Evolutionary conservation across 1,140 invertebrate species (phyloP).

Genomic region (Daktulosphaira vitifoliae): DNA sequence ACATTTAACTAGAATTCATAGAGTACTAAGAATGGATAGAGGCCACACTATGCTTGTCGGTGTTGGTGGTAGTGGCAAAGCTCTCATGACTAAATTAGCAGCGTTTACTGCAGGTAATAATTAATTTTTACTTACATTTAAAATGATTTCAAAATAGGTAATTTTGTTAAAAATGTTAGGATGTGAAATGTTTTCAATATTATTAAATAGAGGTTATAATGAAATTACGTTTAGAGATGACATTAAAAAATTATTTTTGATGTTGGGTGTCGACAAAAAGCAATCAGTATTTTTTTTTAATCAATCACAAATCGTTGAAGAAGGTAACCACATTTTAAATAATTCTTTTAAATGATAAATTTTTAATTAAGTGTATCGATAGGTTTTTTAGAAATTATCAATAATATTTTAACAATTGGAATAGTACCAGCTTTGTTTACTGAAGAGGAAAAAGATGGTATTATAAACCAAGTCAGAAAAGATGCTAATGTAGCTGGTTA

Average conservation of each 20-base stretch:
- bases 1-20: slow-evolving; percentile 74
- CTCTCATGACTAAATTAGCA: slow-evolving; percentile 59
- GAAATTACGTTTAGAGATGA: slow-evolving; percentile 75
- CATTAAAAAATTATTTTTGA: slow-evolving; percentile 67
- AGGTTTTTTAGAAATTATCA: slow-evolving; percentile 79
- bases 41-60: slow-evolving; percentile 78
- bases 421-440: slow-evolving; percentile 73
- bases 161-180: slow-evolving; percentile 42
- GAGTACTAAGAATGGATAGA: slow-evolving; percentile 69
- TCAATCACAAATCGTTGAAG: slow-evolving; percentile 58
- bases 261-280: slow-evolving; percentile 66
- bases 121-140: no score
- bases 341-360: background rate
- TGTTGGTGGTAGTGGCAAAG: slow-evolving; percentile 77
- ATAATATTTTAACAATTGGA: slow-evolving; percentile 80
- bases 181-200: slow-evolving; percentile 75
- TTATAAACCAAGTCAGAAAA: slow-evolving; percentile 57
- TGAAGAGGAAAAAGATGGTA: slow-evolving; percentile 77
- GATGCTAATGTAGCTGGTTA: slow-evolving; percentile 56
- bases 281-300: slow-evolving; percentile 75
- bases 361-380: background rate
- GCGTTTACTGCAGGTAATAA: slow-evolving; percentile 59
- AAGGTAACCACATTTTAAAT: slow-evolving; percentile 35
- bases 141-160: no score
- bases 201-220: slow-evolving; percentile 68